Evolutionary conservation across 2,797 vertebrate species (phyloP).

Genomic region (Mionectes olivaceus): DNA sequence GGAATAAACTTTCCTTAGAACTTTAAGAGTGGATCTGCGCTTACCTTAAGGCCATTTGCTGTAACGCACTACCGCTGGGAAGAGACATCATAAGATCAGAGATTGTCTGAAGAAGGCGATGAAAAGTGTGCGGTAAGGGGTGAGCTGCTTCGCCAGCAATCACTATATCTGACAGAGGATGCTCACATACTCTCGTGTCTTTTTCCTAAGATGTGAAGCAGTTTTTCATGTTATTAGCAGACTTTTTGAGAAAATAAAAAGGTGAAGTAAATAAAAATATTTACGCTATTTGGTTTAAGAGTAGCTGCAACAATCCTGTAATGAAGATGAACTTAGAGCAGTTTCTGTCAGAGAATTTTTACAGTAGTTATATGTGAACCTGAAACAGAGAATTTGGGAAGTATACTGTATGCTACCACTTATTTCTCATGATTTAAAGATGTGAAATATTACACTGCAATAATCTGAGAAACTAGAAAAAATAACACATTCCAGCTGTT

Average conservation of each 20-base stretch:
- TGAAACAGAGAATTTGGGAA: background rate
- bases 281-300: background rate
- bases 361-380: background rate
- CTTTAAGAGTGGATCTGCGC: background rate
- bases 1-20: background rate
- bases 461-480: background rate
- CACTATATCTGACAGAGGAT: constrained; percentile 97
- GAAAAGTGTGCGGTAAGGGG: constrained; percentile 97
- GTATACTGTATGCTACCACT: background rate
- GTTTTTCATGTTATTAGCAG: background rate
- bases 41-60: constrained; percentile 98
- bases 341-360: background rate
- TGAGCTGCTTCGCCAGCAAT: constrained; percentile 98
- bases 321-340: background rate
- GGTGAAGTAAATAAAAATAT: background rate
- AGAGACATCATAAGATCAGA: constrained; percentile 99
- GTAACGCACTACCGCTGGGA: constrained; percentile 95
- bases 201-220: constrained; percentile 84
- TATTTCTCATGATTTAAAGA: background rate
- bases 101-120: constrained; percentile 97
- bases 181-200: constrained; percentile 96
- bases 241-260: background rate
- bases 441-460: background rate
- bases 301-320: background rate
- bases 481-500: background rate